Conservation (phyloP, 2,888 invertebrate species). For the Nemurella pictetii region DNA sequence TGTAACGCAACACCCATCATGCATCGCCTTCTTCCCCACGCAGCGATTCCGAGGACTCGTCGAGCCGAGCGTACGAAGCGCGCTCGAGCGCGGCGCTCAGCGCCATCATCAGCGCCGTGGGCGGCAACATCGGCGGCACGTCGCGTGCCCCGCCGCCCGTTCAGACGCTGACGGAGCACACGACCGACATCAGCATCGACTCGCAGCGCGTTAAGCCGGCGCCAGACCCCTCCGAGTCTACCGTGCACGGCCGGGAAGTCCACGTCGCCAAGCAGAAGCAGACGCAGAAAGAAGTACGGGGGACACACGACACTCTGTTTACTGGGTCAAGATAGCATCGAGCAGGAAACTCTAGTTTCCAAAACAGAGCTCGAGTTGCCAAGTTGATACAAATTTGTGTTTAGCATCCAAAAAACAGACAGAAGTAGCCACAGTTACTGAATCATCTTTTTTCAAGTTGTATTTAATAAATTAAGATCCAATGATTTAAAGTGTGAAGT, state of each 20-base stretch:
- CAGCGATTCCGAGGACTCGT: conserved; percentile 14
- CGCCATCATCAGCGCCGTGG: not conserved
- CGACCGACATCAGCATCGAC: conserved; percentile 40
- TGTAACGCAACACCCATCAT: no score
- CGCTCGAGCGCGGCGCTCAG: not conserved
- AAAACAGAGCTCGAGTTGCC: no score
- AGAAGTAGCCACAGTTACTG: no score
- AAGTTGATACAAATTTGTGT: no score
- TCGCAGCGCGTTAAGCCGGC: conserved; percentile 47
- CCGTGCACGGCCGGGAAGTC: conserved; percentile 85
- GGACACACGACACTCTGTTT: not conserved
- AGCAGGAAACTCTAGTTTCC: no score
- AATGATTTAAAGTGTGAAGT: no score
- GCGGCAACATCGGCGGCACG: not conserved
- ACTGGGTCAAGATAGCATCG: not conserved
- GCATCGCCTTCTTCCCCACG: not conserved
- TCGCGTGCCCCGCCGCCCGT: not conserved
- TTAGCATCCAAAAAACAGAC: no score
- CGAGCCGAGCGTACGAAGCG: not conserved
- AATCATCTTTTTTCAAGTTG: no score
- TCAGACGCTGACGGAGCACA: conserved; percentile 14
- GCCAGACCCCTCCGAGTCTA: conserved; percentile 79
- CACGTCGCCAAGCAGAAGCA: conserved; percentile 87
- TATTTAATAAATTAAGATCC: no score
- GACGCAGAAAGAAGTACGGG: conserved; percentile 76